phyloP scores from a whole-genome alignment of 2,888 invertebrate species.

The Ptycholaimellus sp. region DNA sequence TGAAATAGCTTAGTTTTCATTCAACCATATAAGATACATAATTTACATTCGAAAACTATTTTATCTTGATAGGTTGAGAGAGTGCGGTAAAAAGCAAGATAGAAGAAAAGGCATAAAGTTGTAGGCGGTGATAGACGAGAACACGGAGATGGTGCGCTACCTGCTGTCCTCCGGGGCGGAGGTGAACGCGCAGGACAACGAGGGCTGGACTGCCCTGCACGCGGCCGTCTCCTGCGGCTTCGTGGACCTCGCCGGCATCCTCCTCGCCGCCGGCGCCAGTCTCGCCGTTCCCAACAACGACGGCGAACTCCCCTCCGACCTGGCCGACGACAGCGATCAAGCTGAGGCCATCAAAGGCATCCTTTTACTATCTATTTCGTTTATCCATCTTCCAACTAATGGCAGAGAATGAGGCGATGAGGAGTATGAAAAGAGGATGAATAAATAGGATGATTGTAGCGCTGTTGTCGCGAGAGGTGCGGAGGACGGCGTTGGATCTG shows the following conservation, averaged over 20 bases:
- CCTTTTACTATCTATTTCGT: neutral
- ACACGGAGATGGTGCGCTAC: constrained; percentile 94
- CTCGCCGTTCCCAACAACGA: constrained; percentile 71
- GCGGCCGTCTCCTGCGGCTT: constrained; percentile 94
- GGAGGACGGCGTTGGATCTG: too few species aligned
- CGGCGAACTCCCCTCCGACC: neutral
- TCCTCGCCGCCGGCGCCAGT: constrained; percentile 45
- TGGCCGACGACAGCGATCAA: neutral
- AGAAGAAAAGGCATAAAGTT: constrained; percentile 14
- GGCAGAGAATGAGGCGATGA: too few species aligned
- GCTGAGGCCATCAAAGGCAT: neutral
- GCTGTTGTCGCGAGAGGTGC: too few species aligned
- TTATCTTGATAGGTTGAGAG: too few species aligned
- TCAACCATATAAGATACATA: too few species aligned
- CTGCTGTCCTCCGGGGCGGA: constrained; percentile 78
- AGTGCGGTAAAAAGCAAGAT: too few species aligned
- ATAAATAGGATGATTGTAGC: too few species aligned
- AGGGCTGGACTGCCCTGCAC: constrained; percentile 97
- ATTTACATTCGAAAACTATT: too few species aligned
- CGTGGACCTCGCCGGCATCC: constrained; percentile 38
- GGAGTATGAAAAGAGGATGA: too few species aligned
- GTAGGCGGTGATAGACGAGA: constrained; percentile 96
- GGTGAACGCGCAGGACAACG: constrained; percentile 84
- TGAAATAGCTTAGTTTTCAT: too few species aligned
- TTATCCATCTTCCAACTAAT: neutral